Evolutionary conservation across 23 tunicate species (phyloP).

Genomic region (Botrylloides violaceus): DNA sequence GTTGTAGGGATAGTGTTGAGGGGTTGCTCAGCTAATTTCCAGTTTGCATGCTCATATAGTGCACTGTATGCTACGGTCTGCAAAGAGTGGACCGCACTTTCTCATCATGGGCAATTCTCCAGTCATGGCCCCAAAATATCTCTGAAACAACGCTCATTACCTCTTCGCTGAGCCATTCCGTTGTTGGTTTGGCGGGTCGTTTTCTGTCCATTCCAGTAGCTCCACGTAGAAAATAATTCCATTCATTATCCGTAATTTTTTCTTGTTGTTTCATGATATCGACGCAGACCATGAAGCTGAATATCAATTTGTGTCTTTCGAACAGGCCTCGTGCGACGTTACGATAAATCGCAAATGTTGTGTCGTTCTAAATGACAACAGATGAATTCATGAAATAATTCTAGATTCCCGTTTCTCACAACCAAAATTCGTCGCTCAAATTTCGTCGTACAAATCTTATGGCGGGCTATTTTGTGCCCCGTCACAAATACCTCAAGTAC

Average conservation of each 20-base stretch:
- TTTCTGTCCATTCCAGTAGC: constrained; percentile 66
- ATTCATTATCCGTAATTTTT: constrained; percentile 40
- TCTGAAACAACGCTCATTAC: no score
- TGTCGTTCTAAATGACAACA: constrained; percentile 43
- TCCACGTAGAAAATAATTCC: constrained; percentile 86
- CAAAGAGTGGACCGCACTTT: no score
- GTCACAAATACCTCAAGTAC: not conserved
- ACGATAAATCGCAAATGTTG: constrained; percentile 82
- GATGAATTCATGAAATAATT: not conserved
- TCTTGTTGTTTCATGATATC: constrained; percentile 65
- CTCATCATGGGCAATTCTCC: no score
- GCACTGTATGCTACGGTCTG: no score
- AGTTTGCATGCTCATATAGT: no score
- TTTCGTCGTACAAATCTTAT: no score
- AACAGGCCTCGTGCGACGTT: constrained; percentile 92
- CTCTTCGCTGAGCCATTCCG: constrained; percentile 78
- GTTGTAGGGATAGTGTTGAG: no score
- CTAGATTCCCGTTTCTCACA: not conserved
- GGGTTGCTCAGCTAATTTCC: no score
- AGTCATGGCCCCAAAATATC: no score
- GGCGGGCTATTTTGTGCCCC: no score
- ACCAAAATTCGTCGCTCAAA: no score
- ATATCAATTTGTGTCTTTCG: constrained; percentile 91
- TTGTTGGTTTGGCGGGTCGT: constrained; percentile 63
- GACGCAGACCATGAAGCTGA: constrained; percentile 95